Evolutionary conservation across 2,888 invertebrate species (phyloP).

Genomic region (Noctua comes): DNA sequence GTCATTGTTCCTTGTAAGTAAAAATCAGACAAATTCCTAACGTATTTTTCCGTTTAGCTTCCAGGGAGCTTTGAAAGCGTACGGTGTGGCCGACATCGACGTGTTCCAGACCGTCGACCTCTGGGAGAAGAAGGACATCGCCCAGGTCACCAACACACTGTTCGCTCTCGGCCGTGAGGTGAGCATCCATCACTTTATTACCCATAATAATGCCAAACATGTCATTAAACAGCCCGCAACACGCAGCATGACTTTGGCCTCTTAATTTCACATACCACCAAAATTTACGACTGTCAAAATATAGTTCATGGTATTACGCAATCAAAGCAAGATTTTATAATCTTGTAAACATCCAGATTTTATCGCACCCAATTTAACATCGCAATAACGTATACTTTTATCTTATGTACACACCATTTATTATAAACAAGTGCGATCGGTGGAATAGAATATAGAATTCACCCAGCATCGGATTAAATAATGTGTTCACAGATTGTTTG

Average conservation of each 20-base stretch:
- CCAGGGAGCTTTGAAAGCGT: slow-evolving; percentile 95
- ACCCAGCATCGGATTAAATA: slow-evolving; percentile 70
- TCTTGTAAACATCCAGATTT: slow-evolving; percentile 59
- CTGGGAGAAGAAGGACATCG: slow-evolving; percentile 98
- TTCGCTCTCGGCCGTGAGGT: slow-evolving; percentile 96
- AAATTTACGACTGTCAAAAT: slow-evolving; percentile 47
- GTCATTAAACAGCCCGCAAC: slow-evolving; percentile 23
- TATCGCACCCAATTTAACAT: slow-evolving; percentile 47
- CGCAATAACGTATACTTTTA: slow-evolving; percentile 53
- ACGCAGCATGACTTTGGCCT: slow-evolving; percentile 12
- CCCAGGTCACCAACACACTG: slow-evolving; percentile 95
- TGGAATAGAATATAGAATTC: slow-evolving; percentile 44
- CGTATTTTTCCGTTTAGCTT: slow-evolving; percentile 87
- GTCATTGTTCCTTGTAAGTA: neutral
- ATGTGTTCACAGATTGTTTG: slow-evolving; percentile 82
- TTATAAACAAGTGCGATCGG: slow-evolving; percentile 63
- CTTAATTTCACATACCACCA: slow-evolving; percentile 33
- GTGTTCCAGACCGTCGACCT: slow-evolving; percentile 99
- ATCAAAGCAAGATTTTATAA: slow-evolving; percentile 57
- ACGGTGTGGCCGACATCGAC: slow-evolving; percentile 97
- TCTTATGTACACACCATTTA: slow-evolving; percentile 54
- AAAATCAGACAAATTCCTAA: slow-evolving; percentile 8
- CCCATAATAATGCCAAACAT: slow-evolving; percentile 21
- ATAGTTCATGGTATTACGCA: slow-evolving; percentile 55
- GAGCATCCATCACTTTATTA: slow-evolving; percentile 69